phyloP scores from a whole-genome alignment of 2,888 invertebrate species.

The Megamerina dolium region DNA sequence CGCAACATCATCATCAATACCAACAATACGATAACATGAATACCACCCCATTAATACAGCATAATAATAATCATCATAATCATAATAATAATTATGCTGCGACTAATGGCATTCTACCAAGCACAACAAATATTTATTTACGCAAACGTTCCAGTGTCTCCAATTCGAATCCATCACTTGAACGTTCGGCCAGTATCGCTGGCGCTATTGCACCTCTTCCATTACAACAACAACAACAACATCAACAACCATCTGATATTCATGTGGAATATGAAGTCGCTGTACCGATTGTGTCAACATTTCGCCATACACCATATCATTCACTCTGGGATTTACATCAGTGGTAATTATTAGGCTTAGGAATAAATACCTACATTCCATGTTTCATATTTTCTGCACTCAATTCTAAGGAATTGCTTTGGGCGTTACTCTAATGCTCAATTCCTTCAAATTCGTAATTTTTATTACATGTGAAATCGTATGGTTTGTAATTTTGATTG shows the following conservation, averaged over 20 bases:
- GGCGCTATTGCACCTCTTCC: not conserved
- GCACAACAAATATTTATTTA: constrained; percentile 27
- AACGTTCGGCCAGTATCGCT: constrained; percentile 29
- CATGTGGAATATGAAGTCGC: constrained; percentile 49
- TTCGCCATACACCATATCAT: constrained; percentile 49
- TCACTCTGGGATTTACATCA: constrained; percentile 49
- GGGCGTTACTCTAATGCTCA: no score
- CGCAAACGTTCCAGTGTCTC: constrained; percentile 38
- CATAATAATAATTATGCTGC: not conserved
- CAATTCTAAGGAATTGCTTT: not conserved
- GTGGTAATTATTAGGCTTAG: constrained; percentile 37
- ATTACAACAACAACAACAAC: constrained; percentile 2
- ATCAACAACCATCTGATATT: constrained; percentile 38
- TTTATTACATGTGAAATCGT: no score
- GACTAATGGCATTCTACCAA: not conserved
- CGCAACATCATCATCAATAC: constrained; percentile 16
- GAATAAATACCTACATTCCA: not conserved
- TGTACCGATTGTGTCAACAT: constrained; percentile 46
- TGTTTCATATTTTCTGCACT: not conserved
- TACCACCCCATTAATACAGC: constrained; percentile 3
- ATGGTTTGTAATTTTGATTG: no score
- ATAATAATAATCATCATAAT: no score
- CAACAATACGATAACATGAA: constrained; percentile 1
- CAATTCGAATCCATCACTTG: constrained; percentile 46
- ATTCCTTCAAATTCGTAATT: no score